Evolutionary conservation across 1,140 invertebrate genomes (phyloP), one percentile per base, ranked within the genome.

Genomic region (Aricia agestis): DNA sequence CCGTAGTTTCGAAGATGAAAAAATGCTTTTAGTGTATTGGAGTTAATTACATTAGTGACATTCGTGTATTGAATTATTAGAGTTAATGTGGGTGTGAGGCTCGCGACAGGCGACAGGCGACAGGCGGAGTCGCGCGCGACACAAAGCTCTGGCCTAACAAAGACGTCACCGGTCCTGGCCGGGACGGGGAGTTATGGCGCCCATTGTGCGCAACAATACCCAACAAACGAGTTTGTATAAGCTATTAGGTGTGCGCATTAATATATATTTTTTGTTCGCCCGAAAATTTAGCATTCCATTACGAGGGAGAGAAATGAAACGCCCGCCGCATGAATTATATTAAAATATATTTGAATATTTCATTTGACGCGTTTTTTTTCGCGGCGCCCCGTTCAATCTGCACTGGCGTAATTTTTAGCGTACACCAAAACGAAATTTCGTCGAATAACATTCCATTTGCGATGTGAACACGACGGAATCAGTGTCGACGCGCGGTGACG

Each of bases 291-390:
- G 87, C 89, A 91, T 91, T 91, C 89, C 87, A 89, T 91, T 91
- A 91, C 86, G 82, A 83, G 87, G 89, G 87, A 89, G 86, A 89
- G 89, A 90, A 91, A 91, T 91, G 89, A 87, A 90, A 91, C 86
- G 86, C 89, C 86, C 86, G 87, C 87, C 84, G 87, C 87, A 91
- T 91, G 89, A 91, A 91, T 91, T 91, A 91, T 91, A 91, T 91
- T 91, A 91, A 90, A 91, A 91, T 91, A 91, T 88, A 91, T 91
- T 91, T 91, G 89, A 91, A 91, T 91, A 91, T 91, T 91, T 91
- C 89, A 91, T 91, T 91, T 91, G 89, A 91, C 87, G 90, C 89
- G 87, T 91, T 90, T 91, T 90, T 90, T 80, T 78, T 82, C 81
- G 25, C 25, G 25, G 25, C 25, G 25, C 25, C 80, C 77, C 81